Evolutionary conservation across 1,140 invertebrate genomes (phyloP).

Genomic region (Drosophila cardini): DNA sequence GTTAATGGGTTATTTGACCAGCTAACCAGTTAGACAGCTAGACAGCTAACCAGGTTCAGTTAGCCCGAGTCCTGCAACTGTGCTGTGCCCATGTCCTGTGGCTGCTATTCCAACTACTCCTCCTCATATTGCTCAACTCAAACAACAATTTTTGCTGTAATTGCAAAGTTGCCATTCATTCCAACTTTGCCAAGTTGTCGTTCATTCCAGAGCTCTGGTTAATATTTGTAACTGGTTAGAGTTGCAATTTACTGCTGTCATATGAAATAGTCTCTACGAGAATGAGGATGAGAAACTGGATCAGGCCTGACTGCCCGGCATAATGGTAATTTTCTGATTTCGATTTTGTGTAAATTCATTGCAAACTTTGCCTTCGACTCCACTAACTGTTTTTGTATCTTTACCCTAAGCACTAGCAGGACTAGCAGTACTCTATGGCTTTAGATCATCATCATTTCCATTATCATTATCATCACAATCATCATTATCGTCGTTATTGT

Average conservation of each 20-base stretch:
- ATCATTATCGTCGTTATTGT: constrained; percentile 25
- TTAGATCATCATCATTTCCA: constrained; percentile 16
- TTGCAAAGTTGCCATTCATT: constrained; percentile 74
- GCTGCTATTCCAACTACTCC: neutral
- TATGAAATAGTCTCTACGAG: constrained; percentile 57
- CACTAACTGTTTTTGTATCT: constrained; percentile 29
- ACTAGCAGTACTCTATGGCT: constrained; percentile 12
- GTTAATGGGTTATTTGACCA: constrained; percentile 82
- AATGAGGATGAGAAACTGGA: constrained; percentile 2
- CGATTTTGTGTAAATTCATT: constrained; percentile 83
- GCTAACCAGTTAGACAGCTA: constrained; percentile 35
- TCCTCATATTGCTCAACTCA: constrained; percentile 41
- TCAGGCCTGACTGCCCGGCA: constrained; percentile 61
- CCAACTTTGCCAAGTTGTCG: too few species aligned
- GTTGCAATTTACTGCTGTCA: constrained; percentile 74
- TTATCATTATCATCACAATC: constrained; percentile 14
- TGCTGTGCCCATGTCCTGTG: constrained; percentile 69
- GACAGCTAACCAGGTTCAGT: neutral
- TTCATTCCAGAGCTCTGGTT: constrained; percentile 63
- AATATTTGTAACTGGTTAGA: constrained; percentile 82
- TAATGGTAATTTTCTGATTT: constrained; percentile 83
- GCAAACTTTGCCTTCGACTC: constrained; percentile 52
- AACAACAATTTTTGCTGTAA: constrained; percentile 81
- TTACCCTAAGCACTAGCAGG: constrained; percentile 10
- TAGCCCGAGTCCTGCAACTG: constrained; percentile 18